Evolutionary conservation across 2,888 invertebrate genomes (phyloP), one percentile per base, ranked within the genome.

Genomic region (Melieria picta): DNA sequence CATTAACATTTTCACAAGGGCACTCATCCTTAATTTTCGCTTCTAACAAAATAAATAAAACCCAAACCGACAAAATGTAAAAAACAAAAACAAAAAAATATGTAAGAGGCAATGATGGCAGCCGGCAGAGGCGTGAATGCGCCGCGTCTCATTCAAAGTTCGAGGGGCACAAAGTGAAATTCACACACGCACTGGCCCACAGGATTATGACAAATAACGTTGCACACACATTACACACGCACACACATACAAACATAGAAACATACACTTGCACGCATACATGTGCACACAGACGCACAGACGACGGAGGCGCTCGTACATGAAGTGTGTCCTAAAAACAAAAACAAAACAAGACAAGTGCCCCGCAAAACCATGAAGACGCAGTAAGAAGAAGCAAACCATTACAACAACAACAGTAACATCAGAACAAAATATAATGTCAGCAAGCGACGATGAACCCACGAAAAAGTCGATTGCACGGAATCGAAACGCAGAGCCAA

Each of bases 1-100:
- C 76, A 74, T 76, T 76, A 76, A 76, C 76, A 73, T 74, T 74
- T 76, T 62, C 58, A 64, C 61, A 61, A 75, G 75, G 75, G 73
- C 67, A 71, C 75, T 75, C 69, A 73, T 71, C 71, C 69, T 69
- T 69, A 65, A 74, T 69, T 71, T 69, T 65, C 60, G 63, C 50
- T 60, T 64, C 58, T 57, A 50, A 16, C 30, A 56, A 47, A 65
- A 55, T 43, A 45, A 47, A 63, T 30, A 62, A 57, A 63, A 30
- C 5, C 52, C 46, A 50, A 70, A 52, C 47, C 42, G n/a, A 52
- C 50, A 48, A 61, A 48, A 42, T 43, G 9, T 10, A 42, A 42
- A 58, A 67, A 71, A 48, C 55, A 56, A 48, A 64, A 48, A 47
- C n/a, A 45, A 72, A 43, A 60, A 60, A 55, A 48, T 55, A 42